Evolutionary conservation across 2,888 invertebrate genomes (phyloP).

Genomic region (Dorcus hopei): DNA sequence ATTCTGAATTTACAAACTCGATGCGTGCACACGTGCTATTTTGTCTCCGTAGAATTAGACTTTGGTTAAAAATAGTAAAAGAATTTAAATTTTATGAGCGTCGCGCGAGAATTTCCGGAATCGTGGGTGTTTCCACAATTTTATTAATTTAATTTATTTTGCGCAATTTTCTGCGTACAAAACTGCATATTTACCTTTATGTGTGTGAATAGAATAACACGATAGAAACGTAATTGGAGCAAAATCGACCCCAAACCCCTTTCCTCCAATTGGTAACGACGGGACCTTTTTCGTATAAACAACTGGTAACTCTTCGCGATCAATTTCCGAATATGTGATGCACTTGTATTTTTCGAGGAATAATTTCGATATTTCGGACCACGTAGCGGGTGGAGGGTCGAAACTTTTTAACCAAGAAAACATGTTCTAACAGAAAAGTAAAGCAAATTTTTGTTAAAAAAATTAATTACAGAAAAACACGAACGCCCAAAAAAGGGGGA

Average conservation of each 20-base stretch:
- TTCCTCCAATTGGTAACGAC: slow-evolving; percentile 41
- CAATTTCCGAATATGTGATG: slow-evolving; percentile 64
- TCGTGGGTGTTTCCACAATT: neutral
- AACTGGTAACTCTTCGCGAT: slow-evolving; percentile 59
- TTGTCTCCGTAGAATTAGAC: no score
- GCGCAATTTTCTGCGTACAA: no score
- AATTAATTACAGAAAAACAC: no score
- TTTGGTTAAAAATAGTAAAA: neutral
- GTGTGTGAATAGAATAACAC: slow-evolving; percentile 60
- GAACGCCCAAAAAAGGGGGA: no score
- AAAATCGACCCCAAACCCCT: slow-evolving; percentile 56
- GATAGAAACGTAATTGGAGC: slow-evolving; percentile 61
- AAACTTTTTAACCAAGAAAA: slow-evolving; percentile 45
- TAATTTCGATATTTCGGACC: slow-evolving; percentile 53
- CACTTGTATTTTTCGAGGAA: slow-evolving; percentile 57
- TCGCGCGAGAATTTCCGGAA: neutral
- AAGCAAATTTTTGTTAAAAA: slow-evolving; percentile 19
- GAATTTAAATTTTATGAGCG: neutral
- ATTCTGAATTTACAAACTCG: no score
- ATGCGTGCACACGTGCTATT: no score
- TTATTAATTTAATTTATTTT: no score
- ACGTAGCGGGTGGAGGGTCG: slow-evolving; percentile 52
- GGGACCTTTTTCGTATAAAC: slow-evolving; percentile 56
- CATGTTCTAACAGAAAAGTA: slow-evolving; percentile 35
- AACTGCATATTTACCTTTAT: slow-evolving; percentile 57